Conservation (phyloP, 2,797 vertebrate genomes). For the Bradypodion pumilum region DNA sequence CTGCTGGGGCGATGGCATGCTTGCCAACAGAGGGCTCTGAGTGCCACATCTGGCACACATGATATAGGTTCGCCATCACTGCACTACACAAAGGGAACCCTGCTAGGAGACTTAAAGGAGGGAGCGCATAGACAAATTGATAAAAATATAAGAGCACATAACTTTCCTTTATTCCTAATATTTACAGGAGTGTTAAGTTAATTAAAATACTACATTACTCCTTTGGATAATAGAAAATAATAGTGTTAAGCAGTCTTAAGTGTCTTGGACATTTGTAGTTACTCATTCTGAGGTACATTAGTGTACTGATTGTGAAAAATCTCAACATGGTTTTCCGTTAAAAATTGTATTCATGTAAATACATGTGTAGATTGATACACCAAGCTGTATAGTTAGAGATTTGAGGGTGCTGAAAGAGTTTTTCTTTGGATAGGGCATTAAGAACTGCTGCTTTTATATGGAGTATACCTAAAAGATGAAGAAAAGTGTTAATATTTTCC, state of each 20-base stretch:
- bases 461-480: neutral
- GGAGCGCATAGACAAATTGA: no score
- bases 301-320: neutral
- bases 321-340: neutral
- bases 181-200: neutral
- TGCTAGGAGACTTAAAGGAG: neutral
- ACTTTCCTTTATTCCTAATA: neutral
- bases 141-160: neutral
- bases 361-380: neutral
- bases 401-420: neutral
- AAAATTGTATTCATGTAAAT: neutral
- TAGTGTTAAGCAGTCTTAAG: no score
- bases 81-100: neutral
- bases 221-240: neutral
- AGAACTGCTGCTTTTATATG: neutral
- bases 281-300: neutral
- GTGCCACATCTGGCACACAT: no score
- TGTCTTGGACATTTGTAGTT: neutral
- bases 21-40: no score
- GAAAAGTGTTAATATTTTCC: neutral
- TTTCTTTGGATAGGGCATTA: neutral
- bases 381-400: neutral
- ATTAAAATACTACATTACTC: neutral
- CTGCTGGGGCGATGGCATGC: no score
- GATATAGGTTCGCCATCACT: no score